phyloP scores from a whole-genome alignment of 2,797 vertebrate species.

The Urosaurus nigricauda region DNA sequence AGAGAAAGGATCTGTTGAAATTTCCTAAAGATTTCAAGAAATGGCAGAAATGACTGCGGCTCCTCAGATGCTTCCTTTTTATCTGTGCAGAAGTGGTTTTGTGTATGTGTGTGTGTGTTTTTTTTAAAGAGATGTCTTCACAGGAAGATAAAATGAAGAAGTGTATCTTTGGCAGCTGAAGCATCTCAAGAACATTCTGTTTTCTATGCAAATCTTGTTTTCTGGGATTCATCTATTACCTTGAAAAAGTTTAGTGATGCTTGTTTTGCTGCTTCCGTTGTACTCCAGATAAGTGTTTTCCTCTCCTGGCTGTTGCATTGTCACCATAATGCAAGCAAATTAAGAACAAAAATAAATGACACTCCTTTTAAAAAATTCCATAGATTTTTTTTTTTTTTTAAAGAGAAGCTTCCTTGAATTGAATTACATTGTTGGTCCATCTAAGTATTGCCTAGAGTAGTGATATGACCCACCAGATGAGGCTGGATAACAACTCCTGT shows the following conservation, averaged over 20 bases:
- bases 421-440: no score
- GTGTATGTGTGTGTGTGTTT: no score
- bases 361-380: no score
- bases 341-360: background rate
- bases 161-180: background rate
- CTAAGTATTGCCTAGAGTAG: no score
- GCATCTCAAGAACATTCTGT: conserved; percentile 59
- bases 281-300: background rate
- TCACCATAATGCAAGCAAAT: background rate
- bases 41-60: conserved; percentile 3
- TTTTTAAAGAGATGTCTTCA: conserved; percentile 22
- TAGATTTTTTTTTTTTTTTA: no score
- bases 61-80: conserved; percentile 9
- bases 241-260: conserved; percentile 42
- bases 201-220: conserved; percentile 64
- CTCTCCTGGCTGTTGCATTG: background rate
- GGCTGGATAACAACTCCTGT: no score
- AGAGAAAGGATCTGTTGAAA: conserved; percentile 60
- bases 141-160: background rate
- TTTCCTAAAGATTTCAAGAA: conserved; percentile 65
- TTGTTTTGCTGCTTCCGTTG: conserved; percentile 39
- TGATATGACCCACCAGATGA: no score
- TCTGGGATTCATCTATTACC: conserved; percentile 38
- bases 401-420: no score
- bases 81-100: background rate